Evolutionary conservation across 2,888 invertebrate species (phyloP).

Genomic region (Polydrusus cervinus): DNA sequence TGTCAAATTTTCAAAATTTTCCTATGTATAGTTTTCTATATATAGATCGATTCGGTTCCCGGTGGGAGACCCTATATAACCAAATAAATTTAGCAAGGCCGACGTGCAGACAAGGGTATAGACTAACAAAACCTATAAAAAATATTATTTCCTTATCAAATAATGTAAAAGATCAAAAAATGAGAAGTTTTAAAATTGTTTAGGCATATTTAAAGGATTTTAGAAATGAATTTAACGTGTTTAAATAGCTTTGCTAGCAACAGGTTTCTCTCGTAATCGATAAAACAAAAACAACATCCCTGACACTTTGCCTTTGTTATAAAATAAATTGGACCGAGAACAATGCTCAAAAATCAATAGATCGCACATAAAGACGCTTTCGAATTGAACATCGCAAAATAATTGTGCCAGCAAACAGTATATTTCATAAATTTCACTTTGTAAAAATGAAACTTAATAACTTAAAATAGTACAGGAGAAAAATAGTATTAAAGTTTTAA

Average conservation of each 20-base stretch:
- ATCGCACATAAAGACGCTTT: background rate
- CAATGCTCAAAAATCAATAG: slow-evolving; percentile 3
- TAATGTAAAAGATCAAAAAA: too few relatives aligned
- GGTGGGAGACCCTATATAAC: too few relatives aligned
- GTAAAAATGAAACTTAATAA: background rate
- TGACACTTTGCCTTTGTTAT: slow-evolving; percentile 2
- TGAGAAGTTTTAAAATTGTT: too few relatives aligned
- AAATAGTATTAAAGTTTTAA: background rate
- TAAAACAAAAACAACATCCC: slow-evolving; percentile 11
- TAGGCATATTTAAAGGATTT: too few relatives aligned
- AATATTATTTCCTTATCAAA: too few relatives aligned
- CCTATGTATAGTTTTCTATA: too few relatives aligned
- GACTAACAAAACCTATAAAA: too few relatives aligned
- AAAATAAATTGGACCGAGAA: slow-evolving; percentile 2
- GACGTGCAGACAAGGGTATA: too few relatives aligned
- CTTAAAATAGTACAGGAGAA: background rate
- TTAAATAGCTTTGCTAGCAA: slow-evolving; percentile 15
- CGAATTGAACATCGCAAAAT: background rate
- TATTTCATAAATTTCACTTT: background rate
- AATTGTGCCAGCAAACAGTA: background rate
- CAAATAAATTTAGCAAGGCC: too few relatives aligned
- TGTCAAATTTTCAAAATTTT: too few relatives aligned
- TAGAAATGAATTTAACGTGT: background rate
- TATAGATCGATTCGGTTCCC: too few relatives aligned
- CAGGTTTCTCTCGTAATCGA: slow-evolving; percentile 13